Base-by-base conservation (phyloP, 2,113 vertebrate genomes). In the Paracanthobrama guichenoti region DNA sequence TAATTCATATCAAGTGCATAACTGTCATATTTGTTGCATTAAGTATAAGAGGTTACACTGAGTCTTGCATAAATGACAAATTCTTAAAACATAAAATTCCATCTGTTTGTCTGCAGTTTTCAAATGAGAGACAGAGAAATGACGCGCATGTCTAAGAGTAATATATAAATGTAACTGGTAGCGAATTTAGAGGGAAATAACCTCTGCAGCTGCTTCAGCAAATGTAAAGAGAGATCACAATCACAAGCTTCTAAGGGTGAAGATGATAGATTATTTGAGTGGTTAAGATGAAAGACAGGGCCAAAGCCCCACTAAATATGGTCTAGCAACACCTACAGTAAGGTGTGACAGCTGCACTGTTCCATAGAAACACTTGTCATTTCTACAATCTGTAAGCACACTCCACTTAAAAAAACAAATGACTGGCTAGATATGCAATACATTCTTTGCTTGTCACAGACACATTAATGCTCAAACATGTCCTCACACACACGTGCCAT, bases 181-280 rank as follows among this genome's bases (percentile, higher is more conserved):
- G 26, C 16, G 28, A 13, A 39, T 7, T 9, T 31, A 69, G 31
- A 69, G 18, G n/a, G 24, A 26, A 39, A 69, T 22, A 39, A 4
- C 9, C 14, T 69, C 66, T 22, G 31, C 31, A 69, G 66, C 16
- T 39, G 66, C 39, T 73, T 73, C 71, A 46, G 6, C 71, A 73
- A n/a, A 48, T 48, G 22, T 73, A 46, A 42, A 46, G 69, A 73
- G 35, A 14, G 35, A 73, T n/a, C 69, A 73, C 42, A 73, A 46
- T 46, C 42, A 73, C 71, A 73, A 42, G 26, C 42, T 46, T 74
- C 24, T 74, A 74, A 46, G 14, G 44, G 42, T 73, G 71, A n/a
- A 46, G 12, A 73, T 48, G 3, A 16, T 39, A 35, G 67, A 71
- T 35, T 12, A 28, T 67, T 18, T 39, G 8, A 7, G 31, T 6